Percentiles rank a stretch among this genome's conserved stretches.
These are phyloP conservation scores for Latrodectus elegans DNA, from an alignment of 2,888 invertebrate species.

Conservation along the genomic window DNA sequence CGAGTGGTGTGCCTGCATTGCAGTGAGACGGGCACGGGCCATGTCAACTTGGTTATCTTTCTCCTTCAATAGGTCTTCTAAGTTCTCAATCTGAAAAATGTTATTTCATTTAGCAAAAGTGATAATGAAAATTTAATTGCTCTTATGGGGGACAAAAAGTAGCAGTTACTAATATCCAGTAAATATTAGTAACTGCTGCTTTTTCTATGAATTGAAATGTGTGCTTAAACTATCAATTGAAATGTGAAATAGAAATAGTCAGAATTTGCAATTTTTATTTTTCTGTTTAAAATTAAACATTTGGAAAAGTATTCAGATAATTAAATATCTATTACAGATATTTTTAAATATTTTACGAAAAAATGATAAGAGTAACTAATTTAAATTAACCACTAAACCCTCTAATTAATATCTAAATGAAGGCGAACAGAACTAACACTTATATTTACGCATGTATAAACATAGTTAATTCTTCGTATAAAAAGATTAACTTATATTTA, in stretches of 20 bases:
- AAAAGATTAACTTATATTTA: too few species aligned
- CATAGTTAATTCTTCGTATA: too few species aligned
- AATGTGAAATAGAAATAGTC: too few species aligned
- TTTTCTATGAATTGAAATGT: too few species aligned
- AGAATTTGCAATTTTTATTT: neutral
- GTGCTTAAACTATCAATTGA: too few species aligned
- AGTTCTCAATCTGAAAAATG: conserved; percentile 88
- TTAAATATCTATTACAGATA: neutral
- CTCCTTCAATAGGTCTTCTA: conserved; percentile 96
- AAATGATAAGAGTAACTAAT: neutral
- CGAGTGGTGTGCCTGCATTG: conserved; percentile 95
- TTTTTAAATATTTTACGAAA: neutral
- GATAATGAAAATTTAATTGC: too few species aligned
- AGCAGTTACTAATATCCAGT: too few species aligned
- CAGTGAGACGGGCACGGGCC: conserved; percentile 88
- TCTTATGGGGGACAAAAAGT: too few species aligned
- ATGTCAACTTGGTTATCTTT: conserved; percentile 98
- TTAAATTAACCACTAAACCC: neutral
- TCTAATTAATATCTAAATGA: neutral
- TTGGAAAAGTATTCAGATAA: neutral
- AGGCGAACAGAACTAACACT: too few species aligned
- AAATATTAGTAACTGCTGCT: too few species aligned
- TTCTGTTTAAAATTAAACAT: neutral
- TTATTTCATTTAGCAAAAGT: neutral
- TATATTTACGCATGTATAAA: too few species aligned